A percentile compares a stretch with the other conserved stretches of the same genome.
phyloP scores from a whole-genome alignment of 2,797 vertebrate species.

The Tiaroga cobitis region DNA sequence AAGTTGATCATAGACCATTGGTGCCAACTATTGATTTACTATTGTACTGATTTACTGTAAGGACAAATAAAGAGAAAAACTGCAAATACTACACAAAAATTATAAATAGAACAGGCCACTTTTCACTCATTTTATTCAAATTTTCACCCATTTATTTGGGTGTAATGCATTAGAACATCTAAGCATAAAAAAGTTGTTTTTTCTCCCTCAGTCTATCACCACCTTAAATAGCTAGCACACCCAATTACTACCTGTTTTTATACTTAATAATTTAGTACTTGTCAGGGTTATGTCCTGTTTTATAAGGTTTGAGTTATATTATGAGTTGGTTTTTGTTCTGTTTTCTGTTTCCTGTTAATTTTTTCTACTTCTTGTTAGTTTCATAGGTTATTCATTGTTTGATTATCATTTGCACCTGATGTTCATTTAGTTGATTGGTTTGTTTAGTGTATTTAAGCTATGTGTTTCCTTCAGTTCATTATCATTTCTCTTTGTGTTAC shows the following conservation, averaged over 20 bases:
- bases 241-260: too few relatives aligned
- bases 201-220: too few relatives aligned
- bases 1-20: too few relatives aligned
- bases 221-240: too few relatives aligned
- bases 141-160: background rate
- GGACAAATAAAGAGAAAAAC: background rate
- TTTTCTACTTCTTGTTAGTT: background rate
- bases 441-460: background rate
- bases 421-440: background rate
- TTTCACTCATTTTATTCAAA: background rate
- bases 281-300: background rate
- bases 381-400: background rate
- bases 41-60: background rate
- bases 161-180: background rate
- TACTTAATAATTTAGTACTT: background rate
- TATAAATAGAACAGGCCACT: background rate
- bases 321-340: too few relatives aligned
- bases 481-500: background rate
- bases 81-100: background rate
- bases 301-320: too few relatives aligned
- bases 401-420: background rate
- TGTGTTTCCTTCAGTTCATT: background rate
- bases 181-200: too few relatives aligned
- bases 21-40: too few relatives aligned
- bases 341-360: too few relatives aligned